phyloP scores from a whole-genome alignment of 2,113 vertebrate species.

The Halichoerus grypus region DNA sequence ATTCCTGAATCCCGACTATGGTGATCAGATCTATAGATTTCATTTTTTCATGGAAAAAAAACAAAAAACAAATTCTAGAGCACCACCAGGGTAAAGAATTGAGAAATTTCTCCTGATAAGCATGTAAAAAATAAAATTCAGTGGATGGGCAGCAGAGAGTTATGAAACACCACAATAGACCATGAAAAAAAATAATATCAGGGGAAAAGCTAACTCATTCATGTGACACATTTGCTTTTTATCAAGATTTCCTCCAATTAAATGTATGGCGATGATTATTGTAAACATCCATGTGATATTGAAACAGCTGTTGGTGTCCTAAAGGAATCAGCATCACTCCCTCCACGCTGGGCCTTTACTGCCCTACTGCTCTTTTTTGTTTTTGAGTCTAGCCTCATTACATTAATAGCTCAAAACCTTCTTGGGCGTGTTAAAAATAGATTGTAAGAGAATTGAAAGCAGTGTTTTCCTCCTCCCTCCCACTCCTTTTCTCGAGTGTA shows the following conservation, averaged over 20 bases:
- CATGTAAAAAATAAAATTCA: neutral
- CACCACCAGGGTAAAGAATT: neutral
- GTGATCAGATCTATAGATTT: slow-evolving; percentile 39
- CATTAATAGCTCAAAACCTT: slow-evolving; percentile 69
- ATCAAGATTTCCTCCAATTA: slow-evolving; percentile 43
- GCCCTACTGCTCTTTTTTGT: slow-evolving; percentile 44
- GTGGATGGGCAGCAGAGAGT: neutral
- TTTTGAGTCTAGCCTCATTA: slow-evolving; percentile 68
- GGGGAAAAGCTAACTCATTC: slow-evolving; percentile 22
- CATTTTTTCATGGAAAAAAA: slow-evolving; percentile 22
- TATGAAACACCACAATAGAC: neutral
- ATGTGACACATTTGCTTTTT: slow-evolving; percentile 19
- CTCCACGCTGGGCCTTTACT: neutral
- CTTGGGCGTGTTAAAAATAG: slow-evolving; percentile 73
- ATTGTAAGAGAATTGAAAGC: slow-evolving; percentile 39
- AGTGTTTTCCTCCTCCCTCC: slow-evolving; percentile 49
- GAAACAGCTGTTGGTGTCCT: slow-evolving; percentile 23
- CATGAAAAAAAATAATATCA: neutral
- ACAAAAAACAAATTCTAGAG: neutral
- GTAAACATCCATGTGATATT: neutral
- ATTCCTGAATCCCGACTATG: neutral
- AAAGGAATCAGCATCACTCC: neutral
- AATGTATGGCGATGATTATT: neutral
- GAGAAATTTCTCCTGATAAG: neutral
- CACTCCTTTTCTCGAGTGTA: slow-evolving; percentile 47